phyloP scores from a whole-genome alignment of 2,797 vertebrate species.

The Corythornis leucogaster region DNA sequence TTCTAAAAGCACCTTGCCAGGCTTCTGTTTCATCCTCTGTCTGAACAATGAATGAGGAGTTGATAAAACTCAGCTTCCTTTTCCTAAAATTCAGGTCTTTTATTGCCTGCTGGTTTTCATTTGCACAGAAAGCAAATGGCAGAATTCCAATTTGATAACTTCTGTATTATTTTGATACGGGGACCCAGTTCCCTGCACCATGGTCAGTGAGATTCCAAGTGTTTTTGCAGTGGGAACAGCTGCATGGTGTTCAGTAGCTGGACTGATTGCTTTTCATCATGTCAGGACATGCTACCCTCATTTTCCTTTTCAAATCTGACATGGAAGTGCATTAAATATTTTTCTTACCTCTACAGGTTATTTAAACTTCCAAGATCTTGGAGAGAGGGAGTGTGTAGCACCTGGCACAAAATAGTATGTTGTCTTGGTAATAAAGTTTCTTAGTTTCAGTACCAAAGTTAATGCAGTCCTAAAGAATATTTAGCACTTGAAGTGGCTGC shows the following conservation, averaged over 20 bases:
- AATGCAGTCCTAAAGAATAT: background rate
- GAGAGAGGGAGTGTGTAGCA: background rate
- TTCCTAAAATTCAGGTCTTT: background rate
- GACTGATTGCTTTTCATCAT: background rate
- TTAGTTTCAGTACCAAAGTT: background rate
- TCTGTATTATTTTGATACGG: background rate
- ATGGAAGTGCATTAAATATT: background rate
- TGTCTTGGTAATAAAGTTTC: background rate
- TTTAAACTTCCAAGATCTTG: background rate
- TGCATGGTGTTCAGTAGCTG: background rate
- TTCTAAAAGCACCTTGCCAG: background rate
- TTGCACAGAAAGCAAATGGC: background rate
- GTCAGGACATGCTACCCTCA: background rate
- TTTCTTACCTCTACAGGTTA: background rate
- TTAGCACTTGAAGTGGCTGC: background rate
- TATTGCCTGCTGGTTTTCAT: background rate
- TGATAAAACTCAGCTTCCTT: background rate
- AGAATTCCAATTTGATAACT: background rate
- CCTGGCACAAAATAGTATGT: background rate
- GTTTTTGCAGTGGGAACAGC: background rate
- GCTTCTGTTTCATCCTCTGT: background rate
- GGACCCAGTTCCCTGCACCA: fast-evolving
- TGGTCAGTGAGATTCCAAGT: background rate
- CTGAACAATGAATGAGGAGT: background rate
- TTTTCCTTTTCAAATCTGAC: background rate